Evolutionary conservation across 2,797 vertebrate species (phyloP), one percentile per base, ranked within the genome.

Genomic region (Spea hammondii): DNA sequence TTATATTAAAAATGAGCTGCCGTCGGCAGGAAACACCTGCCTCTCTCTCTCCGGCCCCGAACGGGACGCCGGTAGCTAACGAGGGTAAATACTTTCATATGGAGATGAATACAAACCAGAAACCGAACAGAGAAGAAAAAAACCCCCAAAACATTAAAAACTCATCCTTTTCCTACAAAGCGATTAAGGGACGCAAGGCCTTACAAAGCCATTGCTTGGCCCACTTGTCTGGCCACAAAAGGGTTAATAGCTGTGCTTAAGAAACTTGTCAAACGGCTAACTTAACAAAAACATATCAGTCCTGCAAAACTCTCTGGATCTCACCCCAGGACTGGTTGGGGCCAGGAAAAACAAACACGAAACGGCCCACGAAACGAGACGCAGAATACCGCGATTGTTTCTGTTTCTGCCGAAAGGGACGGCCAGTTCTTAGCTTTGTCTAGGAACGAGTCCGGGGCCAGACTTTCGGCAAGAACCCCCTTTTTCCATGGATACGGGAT

Each of bases 401-500:
- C 1, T 17, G 67, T n/a, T 14, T 79, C 78, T 14, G 67, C 62
- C 11, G 80, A 67, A 32, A 76, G 55, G 51, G 45, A 77, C 69
- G 67, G 69, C 67, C 78, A 79, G 70, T 66, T 59, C 83, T 79
- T 74, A 51, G 76, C 44, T 74, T 80, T 74, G 55, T 70, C 64
- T 17, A 1, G 12, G 72, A 70, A 47, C 45, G 48, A 45, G 80
- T 83, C 60, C 59, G 65, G 65, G 8, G 82, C 51, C 77, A 83
- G 76, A 17, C 49, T 47, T 83, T 50, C 77, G 78, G 77, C 84
- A 86, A 80, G 72, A 5, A 32, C 1, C 11, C 48, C 65, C 70
- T 65, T 83, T 85, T 87, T 85, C 79, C 8, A 0, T 84, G 83
- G 85, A 85, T 88, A 85, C 3, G 13, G 11, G 0, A 0, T 74